phyloP scores from a whole-genome alignment of 2,113 vertebrate genomes.

The Mola mola region DNA sequence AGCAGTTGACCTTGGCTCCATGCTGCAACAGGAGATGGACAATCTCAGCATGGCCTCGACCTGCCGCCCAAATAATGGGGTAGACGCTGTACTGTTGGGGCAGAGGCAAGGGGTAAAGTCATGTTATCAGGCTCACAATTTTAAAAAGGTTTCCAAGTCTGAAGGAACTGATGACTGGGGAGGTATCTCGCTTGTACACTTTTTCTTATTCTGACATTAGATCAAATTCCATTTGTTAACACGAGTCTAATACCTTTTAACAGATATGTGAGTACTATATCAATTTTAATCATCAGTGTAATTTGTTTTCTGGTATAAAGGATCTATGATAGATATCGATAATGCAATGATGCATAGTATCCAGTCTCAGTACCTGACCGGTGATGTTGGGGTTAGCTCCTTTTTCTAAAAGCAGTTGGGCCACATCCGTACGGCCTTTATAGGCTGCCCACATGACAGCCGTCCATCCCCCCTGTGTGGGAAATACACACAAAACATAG shows the following conservation, averaged over 20 bases:
- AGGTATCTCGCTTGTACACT: too few relatives aligned
- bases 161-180: slow-evolving; percentile 16
- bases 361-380: slow-evolving; percentile 88
- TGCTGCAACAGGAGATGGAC: slow-evolving; percentile 90
- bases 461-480: slow-evolving; percentile 93
- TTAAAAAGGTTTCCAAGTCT: slow-evolving; percentile 6
- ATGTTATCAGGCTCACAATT: slow-evolving; percentile 11
- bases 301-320: too few relatives aligned
- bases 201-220: too few relatives aligned
- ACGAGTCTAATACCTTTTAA: too few relatives aligned
- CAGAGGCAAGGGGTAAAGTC: slow-evolving; percentile 39
- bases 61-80: slow-evolving; percentile 98
- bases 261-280: too few relatives aligned
- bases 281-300: too few relatives aligned
- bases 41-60: slow-evolving; percentile 92
- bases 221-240: too few relatives aligned
- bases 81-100: slow-evolving; percentile 95
- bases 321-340: too few relatives aligned
- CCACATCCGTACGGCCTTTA: slow-evolving; percentile 91
- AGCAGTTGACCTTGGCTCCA: slow-evolving; percentile 98
- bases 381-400: slow-evolving; percentile 95
- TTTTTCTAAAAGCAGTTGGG: slow-evolving; percentile 88
- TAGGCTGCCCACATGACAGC: slow-evolving; percentile 98
- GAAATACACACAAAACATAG: slow-evolving; percentile 13
- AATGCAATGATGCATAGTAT: too few relatives aligned